These are phyloP conservation scores for Telenomus remus DNA, from an alignment of 1,140 invertebrate genomes.

Conservation along the genomic window DNA sequence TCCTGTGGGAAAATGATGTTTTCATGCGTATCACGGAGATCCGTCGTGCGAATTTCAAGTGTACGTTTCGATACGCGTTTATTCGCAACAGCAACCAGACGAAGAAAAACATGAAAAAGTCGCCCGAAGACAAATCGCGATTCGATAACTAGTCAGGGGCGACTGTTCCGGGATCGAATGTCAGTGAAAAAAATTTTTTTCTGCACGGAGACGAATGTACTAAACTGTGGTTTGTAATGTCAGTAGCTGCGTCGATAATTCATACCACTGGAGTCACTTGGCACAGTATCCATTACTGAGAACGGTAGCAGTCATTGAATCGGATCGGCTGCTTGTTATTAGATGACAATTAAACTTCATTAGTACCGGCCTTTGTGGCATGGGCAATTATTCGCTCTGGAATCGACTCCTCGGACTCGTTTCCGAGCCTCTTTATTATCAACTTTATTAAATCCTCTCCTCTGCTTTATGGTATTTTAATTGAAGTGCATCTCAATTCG, in stretches of 20 bases:
- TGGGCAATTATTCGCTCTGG: background rate
- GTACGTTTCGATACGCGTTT: background rate
- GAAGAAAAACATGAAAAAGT: too few relatives aligned
- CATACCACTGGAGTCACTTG: constrained; percentile 41
- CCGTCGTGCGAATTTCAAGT: constrained; percentile 6
- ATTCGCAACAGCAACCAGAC: too few relatives aligned
- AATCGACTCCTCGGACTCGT: too few relatives aligned
- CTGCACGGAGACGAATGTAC: background rate
- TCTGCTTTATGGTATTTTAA: too few relatives aligned
- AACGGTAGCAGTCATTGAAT: constrained; percentile 34
- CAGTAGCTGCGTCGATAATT: constrained; percentile 35
- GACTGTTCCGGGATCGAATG: too few relatives aligned
- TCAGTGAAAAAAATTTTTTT: background rate
- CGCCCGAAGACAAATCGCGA: too few relatives aligned
- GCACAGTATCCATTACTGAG: constrained; percentile 45
- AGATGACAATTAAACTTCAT: constrained; percentile 33
- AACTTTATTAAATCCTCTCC: background rate
- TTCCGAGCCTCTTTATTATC: background rate
- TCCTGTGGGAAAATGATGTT: constrained; percentile 40
- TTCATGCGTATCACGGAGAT: constrained; percentile 15
- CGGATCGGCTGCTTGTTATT: constrained; percentile 32
- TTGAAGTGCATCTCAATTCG: too few relatives aligned
- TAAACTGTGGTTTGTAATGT: constrained; percentile 37
- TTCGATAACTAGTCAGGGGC: too few relatives aligned
- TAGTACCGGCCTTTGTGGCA: constrained; percentile 3